Conservation (phyloP, 2,888 invertebrate species). For the Coelopa pilipes region DNA sequence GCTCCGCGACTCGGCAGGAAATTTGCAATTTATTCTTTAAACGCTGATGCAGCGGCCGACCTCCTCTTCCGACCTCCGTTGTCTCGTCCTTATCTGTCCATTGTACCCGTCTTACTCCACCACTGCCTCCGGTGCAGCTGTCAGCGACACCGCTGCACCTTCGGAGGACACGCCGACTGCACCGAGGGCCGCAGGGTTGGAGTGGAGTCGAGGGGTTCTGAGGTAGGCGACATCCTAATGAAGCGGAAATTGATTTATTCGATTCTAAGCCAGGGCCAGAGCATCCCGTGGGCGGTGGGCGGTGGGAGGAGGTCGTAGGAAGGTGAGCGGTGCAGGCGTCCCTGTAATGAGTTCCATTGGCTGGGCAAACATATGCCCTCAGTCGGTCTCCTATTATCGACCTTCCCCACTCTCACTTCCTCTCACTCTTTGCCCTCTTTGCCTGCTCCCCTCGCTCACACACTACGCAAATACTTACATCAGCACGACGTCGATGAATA, state of each 20-base stretch:
- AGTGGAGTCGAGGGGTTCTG: too few relatives aligned
- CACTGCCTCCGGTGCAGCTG: background rate
- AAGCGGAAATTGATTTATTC: conserved; percentile 30
- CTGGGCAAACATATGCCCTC: background rate
- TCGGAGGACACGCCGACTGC: too few relatives aligned
- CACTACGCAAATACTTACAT: background rate
- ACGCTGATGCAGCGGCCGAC: background rate
- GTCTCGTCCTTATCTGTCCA: too few relatives aligned
- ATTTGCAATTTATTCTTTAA: conserved; percentile 14
- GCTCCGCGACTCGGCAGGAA: conserved; percentile 1
- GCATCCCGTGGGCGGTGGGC: background rate
- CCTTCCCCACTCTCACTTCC: too few relatives aligned
- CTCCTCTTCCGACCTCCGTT: too few relatives aligned
- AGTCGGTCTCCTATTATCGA: background rate
- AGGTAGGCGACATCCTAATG: conserved; percentile 5
- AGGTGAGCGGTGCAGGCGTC: background rate
- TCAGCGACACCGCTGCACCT: background rate
- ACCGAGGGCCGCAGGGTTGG: too few relatives aligned
- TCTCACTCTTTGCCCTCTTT: background rate
- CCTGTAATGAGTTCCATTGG: too few relatives aligned
- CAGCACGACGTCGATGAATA: conserved; percentile 15
- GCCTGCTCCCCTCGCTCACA: background rate
- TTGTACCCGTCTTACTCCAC: too few relatives aligned
- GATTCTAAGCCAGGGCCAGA: conserved; percentile 11
- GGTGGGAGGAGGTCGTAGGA: too few relatives aligned